These are phyloP conservation scores for Actinia tenebrosa DNA, from an alignment of 64 coral and sea anemone genomes.

Conservation along the genomic window DNA sequence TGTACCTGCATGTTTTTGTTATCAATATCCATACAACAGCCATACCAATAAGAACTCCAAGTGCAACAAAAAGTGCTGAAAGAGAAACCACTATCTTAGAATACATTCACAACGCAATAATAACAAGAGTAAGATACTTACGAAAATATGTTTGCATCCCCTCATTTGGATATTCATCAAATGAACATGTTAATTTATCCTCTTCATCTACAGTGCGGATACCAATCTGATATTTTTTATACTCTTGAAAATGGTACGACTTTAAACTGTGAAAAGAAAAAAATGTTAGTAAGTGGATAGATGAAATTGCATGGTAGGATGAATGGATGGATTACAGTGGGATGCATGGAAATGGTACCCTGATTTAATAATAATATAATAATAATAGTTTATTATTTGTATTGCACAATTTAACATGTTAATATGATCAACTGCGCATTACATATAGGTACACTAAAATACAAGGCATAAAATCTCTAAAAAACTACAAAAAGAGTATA, in stretches of 20 bases:
- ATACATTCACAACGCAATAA: background rate
- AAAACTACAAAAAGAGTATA: no score
- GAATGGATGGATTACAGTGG: no score
- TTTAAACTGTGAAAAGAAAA: background rate
- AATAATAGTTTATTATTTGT: no score
- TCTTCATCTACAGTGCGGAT: background rate
- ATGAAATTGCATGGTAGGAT: no score
- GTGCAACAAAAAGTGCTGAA: conserved; percentile 35
- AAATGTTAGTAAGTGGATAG: background rate
- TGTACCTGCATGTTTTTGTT: background rate
- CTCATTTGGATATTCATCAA: background rate
- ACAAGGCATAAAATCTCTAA: no score
- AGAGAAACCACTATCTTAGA: background rate
- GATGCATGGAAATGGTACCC: background rate
- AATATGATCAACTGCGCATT: no score
- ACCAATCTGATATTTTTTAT: background rate
- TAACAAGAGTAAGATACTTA: background rate
- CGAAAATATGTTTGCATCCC: background rate
- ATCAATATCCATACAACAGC: conserved; percentile 29
- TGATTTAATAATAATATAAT: no score
- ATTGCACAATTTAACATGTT: no score
- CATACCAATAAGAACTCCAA: conserved; percentile 12
- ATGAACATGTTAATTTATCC: background rate
- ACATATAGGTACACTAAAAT: no score
- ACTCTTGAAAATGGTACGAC: background rate